Evolutionary conservation across 2,113 vertebrate genomes (phyloP), one percentile per base, ranked within the genome.

Genomic region (Neotoma lepida): DNA sequence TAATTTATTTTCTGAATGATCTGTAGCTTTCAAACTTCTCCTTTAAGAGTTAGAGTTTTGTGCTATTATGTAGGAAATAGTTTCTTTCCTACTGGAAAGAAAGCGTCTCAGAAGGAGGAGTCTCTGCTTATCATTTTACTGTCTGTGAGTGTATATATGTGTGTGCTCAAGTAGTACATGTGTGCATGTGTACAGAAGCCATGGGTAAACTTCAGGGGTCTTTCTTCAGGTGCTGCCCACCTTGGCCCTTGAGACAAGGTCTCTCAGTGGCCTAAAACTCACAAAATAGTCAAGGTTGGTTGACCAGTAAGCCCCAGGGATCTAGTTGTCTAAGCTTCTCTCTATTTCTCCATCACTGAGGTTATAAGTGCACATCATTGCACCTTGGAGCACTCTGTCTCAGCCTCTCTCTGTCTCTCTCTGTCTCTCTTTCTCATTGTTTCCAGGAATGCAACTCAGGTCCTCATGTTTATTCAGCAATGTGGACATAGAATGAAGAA

Each of bases 31-130:
- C 20, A 94, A 41, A 90, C 51, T 1, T 58, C 13, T 58, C 6
- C 63, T 82, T 87, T 74, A 39, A 85, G 56, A 80, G 1, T 88
- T 92, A 86, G 5, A 86, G 74, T 90, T 71, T 93, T 61, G 74
- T 18, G 61, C 54, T 49, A 61, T 39, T 92, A 33, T 78, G 22
- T 63, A 86, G 93, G 18, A 92, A 86, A 84, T 26, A 85, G 13
- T 61, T n/a, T 26, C 35, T 84, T 63, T 2, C 12, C 58, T 13
- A 8, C 49, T 93, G 35, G 70, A 39, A 33, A 86, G 87, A 91
- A 81, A 73, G 4, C 5, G 35, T 10, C 24, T 86, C 4, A 66
- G 18, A 58, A 20, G 63, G 41, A 84, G 10, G 6, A 63, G 6
- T 80, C 41, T 54, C 10, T 61, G 33, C 15, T 28, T 90, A 28